Conservation (phyloP, 1,140 invertebrate genomes). For the Babylonia areolata region DNA sequence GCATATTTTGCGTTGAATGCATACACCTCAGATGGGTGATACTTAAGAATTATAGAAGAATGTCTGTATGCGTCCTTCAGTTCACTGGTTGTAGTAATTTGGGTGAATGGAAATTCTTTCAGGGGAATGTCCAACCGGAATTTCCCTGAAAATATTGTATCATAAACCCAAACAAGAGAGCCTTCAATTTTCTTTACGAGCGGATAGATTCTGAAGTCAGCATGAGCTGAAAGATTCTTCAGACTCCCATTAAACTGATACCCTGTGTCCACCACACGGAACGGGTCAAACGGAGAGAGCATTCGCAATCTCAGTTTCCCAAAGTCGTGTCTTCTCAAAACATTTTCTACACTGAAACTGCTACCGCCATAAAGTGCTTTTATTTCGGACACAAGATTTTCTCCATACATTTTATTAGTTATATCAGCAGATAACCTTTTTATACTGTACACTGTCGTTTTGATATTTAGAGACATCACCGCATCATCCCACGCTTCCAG, state of each 20-base stretch:
- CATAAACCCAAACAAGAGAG: not conserved
- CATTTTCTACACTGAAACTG: not conserved
- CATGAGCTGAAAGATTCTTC: not conserved
- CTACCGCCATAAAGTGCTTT: not conserved
- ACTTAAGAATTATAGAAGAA: not conserved
- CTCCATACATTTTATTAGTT: conserved; percentile 22
- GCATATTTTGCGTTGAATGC: not conserved
- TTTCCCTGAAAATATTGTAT: not conserved
- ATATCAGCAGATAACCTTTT: not conserved
- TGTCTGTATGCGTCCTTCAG: not conserved
- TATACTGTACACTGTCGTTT: not conserved
- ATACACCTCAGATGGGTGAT: not conserved
- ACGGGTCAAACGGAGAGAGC: not conserved
- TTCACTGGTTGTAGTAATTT: not conserved
- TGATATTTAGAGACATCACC: not conserved
- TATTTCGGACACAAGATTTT: not conserved
- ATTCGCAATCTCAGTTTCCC: not conserved
- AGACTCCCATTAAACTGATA: not conserved
- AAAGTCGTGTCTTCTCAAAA: not conserved
- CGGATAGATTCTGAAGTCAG: conserved; percentile 30
- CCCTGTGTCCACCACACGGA: conserved; percentile 27
- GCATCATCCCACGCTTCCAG: conserved; percentile 12
- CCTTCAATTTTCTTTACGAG: not conserved
- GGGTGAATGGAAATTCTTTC: not conserved
- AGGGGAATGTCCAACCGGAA: conserved; percentile 13